These are phyloP conservation scores for Pangasianodon hypophthalmus DNA, from an alignment of 2,113 vertebrate genomes.

Conservation along the genomic window DNA sequence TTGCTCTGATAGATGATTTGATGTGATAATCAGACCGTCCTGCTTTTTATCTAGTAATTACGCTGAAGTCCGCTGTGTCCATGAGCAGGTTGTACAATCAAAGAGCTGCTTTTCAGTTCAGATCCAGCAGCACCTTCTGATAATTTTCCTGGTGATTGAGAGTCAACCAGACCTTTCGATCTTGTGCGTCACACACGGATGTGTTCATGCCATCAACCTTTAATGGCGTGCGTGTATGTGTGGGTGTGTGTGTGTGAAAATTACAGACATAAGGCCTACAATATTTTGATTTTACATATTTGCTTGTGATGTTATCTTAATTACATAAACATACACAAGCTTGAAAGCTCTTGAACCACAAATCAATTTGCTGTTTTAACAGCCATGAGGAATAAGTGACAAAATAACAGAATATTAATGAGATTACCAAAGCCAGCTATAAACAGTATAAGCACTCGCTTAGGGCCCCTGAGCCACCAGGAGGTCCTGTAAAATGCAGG, in stretches of 20 bases:
- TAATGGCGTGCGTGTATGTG: not conserved
- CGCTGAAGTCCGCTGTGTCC: not conserved
- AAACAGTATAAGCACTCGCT: not conserved
- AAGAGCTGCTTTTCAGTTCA: conserved; percentile 15
- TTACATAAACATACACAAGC: not conserved
- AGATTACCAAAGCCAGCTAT: not conserved
- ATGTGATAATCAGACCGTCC: conserved; percentile 39
- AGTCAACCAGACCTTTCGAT: not conserved
- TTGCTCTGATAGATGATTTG: conserved; percentile 29
- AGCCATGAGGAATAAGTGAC: not conserved
- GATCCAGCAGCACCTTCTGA: not conserved
- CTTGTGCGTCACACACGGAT: not conserved
- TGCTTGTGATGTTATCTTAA: not conserved
- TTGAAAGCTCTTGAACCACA: not conserved
- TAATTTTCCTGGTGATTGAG: conserved; percentile 28
- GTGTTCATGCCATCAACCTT: not conserved
- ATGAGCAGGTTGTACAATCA: not conserved
- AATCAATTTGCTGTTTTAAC: not conserved
- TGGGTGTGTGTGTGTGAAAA: not conserved
- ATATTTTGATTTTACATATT: not conserved
- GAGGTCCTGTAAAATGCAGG: not conserved
- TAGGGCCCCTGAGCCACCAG: not conserved
- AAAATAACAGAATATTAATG: not conserved
- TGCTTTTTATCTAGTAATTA: conserved; percentile 42
- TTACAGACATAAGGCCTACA: not conserved